Evolutionary conservation across 2,797 vertebrate species (phyloP).

Genomic region (Helostoma temminkii): DNA sequence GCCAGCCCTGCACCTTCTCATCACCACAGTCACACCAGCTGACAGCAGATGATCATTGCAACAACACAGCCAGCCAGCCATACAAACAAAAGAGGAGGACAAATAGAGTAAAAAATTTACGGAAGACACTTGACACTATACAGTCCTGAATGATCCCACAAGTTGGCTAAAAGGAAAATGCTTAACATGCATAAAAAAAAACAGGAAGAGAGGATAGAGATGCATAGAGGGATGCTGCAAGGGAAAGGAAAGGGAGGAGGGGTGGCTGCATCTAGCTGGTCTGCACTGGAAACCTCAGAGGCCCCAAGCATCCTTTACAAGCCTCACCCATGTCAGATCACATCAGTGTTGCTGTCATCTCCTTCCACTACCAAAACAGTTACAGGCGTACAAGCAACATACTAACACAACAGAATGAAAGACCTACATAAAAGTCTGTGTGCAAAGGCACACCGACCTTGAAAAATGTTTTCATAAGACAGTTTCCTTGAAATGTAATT

Average conservation of each 20-base stretch:
- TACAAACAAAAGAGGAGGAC: background rate
- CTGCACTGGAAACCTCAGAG: constrained; percentile 54
- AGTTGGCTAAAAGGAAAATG: constrained; percentile 25
- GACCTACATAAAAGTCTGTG: background rate
- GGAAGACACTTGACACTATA: constrained; percentile 35
- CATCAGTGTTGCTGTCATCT: constrained; percentile 72
- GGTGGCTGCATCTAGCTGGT: constrained; percentile 35
- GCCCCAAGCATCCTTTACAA: constrained; percentile 70
- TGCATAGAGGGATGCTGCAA: constrained; percentile 34
- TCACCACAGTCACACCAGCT: constrained; percentile 13
- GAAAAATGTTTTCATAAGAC: constrained; percentile 36
- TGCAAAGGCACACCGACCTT: constrained; percentile 31
- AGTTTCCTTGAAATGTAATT: constrained; percentile 43
- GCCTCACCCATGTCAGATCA: constrained; percentile 74
- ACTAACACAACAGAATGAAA: constrained; percentile 1
- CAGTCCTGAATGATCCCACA: constrained; percentile 28
- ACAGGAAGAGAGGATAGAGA: constrained; percentile 9
- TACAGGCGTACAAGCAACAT: constrained; percentile 24
- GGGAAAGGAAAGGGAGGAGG: constrained; percentile 13
- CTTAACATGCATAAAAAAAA: constrained; percentile 14
- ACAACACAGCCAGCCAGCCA: background rate
- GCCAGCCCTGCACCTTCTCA: constrained; percentile 33
- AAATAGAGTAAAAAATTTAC: constrained; percentile 21
- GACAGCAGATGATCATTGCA: constrained; percentile 18
- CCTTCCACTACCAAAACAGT: constrained; percentile 21